Percentiles rank a stretch among this genome's conserved stretches.
These are phyloP conservation scores for Archocentrus centrarchus DNA, from an alignment of 2,113 vertebrate genomes.

Conservation along the genomic window DNA sequence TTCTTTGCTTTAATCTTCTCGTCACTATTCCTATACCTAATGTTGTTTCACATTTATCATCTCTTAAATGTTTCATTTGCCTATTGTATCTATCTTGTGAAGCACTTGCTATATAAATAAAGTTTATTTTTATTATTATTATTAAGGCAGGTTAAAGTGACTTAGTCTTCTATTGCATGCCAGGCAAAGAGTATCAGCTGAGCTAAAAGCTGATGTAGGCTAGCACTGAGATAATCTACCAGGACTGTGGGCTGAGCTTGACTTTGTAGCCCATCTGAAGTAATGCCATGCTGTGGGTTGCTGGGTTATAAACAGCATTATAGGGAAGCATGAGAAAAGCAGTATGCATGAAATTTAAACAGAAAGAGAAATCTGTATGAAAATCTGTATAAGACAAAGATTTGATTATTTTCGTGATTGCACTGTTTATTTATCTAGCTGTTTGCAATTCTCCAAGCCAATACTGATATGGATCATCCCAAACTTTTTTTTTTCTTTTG, in stretches of 20 bases:
- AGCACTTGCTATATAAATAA: background rate
- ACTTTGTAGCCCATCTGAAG: background rate
- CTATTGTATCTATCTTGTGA: background rate
- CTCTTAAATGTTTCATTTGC: background rate
- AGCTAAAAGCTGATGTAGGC: background rate
- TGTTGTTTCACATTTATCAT: background rate
- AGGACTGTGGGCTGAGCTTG: background rate
- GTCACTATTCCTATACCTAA: too few species aligned
- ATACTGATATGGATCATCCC: constrained; percentile 1
- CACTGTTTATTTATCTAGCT: background rate
- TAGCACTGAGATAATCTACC: constrained; percentile 1
- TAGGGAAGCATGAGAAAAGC: background rate
- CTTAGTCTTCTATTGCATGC: background rate
- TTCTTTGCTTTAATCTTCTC: background rate
- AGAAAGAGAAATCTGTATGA: background rate
- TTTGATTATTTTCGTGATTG: background rate
- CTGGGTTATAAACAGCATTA: background rate
- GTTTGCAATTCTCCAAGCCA: background rate
- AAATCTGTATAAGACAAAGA: background rate
- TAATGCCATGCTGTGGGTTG: background rate
- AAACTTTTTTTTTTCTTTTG: background rate
- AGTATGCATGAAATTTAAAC: background rate
- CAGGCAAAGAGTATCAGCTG: background rate
- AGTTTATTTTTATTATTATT: background rate
- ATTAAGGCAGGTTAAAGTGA: background rate